Evolutionary conservation across 2,888 invertebrate species (phyloP), one percentile per base, ranked within the genome.

Genomic region (Empis livida): DNA sequence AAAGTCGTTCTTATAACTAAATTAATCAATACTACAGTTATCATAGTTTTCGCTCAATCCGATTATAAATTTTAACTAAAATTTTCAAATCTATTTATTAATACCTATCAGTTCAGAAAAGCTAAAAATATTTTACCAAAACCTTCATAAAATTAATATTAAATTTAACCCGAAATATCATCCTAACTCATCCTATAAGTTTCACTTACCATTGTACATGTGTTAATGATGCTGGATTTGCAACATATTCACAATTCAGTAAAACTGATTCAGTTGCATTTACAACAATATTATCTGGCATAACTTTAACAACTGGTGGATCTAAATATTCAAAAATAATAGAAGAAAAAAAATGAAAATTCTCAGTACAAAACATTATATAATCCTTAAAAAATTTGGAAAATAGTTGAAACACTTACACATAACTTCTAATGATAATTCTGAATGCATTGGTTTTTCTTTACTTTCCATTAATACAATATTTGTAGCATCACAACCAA

Each of bases 401-500:
- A 37, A 43, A 47, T 15, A 42, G 11, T 42, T 15, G 11, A 15
- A 17, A 17, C 17, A 80, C 90, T 84, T 79, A 93, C 92, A 92
- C 71, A 86, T 77, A 50, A 93, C 88, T 70, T 89, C 86, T 50
- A 92, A 72, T 41, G 79, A 79, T 39, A 79, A 72, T 10, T 77
- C 77, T 31, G 80, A 78, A 53, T 82, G 77, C 64, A 90, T 76
- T 3, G 89, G 85, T 48, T 82, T 80, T 58, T 87, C 84, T 39
- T 79, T 76, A 53, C 82, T 79, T 49, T 79, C 75, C 54, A 75
- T 68, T 62, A 84, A 82, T 44, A 92, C 90, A 52, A 83, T 76
- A 68, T 93, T 93, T 55, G 82, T 79, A 1, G 88, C 87, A 59
- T 82, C 80, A 61, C 92, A 92, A 56, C 80, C 79, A 63, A 91